Base-by-base conservation (phyloP, 2,113 vertebrate genomes). In the Paramormyrops kingsleyae region DNA sequence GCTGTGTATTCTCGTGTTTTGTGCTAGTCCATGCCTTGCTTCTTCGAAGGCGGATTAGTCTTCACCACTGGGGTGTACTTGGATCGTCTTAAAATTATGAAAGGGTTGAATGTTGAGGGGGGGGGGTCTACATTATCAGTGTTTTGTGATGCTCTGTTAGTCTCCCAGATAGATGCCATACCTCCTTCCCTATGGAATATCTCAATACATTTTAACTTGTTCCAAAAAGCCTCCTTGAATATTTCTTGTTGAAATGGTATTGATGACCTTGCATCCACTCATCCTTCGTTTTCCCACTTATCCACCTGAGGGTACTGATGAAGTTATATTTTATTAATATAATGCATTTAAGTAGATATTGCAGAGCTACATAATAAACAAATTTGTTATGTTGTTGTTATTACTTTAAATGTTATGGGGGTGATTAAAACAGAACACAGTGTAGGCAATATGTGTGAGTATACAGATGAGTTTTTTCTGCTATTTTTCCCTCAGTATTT, bases 161-260 rank as follows among this genome's bases (percentile, higher is more conserved):
- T 74, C 89, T 86, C n/a, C 84, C 59, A 74, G 56, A 87, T 35
- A 87, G 59, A 74, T 87, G 59, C n/a, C 5, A 19, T 46, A 49
- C n/a, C 49, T 85, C 17, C 13, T 15, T 46, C 27, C 62, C n/a
- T 70, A 19, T 70, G 62, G n/a, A 70, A 31, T 70, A 70, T 46
- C 42, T 5, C 35, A 13, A n/a, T 35, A 12, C 53, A 59, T 50
- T 31, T 12, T 70, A 70, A 31, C 62, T 70, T 70, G 9, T 66
- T 89, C 83, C 24, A 83, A 83, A 44, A n/a, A 47, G 83, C 19
- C n/a, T 84, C 17, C 44, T 46, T n/a, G 39, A 39, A 83, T 21
- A 46, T 46, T 46, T 47, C 8, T 24, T 47, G 39, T 47, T 46
- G 39, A 47, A 46, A 84, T 84, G 8, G 39, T 47, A 47, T 84